These are phyloP conservation scores for Atta cephalotes DNA, from an alignment of 1,140 invertebrate species.

Conservation along the genomic window DNA sequence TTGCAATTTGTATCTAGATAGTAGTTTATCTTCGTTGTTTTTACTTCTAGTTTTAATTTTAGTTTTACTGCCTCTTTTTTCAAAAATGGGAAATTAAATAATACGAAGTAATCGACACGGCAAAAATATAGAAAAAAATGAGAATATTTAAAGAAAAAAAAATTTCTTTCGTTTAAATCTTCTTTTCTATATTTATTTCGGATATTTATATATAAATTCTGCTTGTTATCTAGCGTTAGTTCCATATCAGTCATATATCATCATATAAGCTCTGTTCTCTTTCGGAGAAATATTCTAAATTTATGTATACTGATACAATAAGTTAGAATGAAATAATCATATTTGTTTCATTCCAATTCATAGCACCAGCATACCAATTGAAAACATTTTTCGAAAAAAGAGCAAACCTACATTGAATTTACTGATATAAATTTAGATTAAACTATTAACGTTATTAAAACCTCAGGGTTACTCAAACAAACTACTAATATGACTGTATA, in stretches of 20 bases:
- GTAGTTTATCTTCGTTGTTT: neutral
- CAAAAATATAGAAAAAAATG: neutral
- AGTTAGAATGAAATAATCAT: no score
- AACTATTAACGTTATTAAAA: neutral
- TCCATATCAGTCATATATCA: neutral
- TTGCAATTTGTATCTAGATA: neutral
- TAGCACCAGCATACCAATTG: no score
- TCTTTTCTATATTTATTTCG: neutral
- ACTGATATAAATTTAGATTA: neutral
- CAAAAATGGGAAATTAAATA: neutral
- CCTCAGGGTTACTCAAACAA: slow-evolving; percentile 11
- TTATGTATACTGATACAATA: no score
- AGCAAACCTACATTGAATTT: no score
- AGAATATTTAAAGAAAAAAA: neutral
- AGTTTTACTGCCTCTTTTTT: neutral
- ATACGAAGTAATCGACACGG: neutral
- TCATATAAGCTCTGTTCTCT: no score
- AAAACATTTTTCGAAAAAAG: no score
- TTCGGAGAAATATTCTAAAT: no score
- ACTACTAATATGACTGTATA: neutral
- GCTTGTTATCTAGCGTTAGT: neutral
- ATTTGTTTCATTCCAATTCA: no score
- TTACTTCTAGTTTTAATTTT: neutral
- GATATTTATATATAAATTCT: neutral
- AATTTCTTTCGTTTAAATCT: neutral